Base-by-base conservation (phyloP, 1,140 invertebrate genomes). In the Stratiolaelaps scimitus region DNA sequence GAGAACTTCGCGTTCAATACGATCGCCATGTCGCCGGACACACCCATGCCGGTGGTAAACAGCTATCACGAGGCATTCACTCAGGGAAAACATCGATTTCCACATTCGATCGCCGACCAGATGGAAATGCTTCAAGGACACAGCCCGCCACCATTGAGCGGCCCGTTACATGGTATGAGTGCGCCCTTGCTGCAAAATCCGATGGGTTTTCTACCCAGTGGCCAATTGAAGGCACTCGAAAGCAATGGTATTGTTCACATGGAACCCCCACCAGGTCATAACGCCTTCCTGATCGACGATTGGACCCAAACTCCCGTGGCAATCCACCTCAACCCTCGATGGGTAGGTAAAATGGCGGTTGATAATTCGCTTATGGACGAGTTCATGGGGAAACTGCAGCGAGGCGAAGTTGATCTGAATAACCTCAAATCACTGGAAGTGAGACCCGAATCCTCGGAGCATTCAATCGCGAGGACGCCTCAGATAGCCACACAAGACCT, bases 321-420 rank as follows among this genome's bases (percentile, higher is more conserved):
- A 15, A 4, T 34, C 15, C 53, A 26, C 15, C 53, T 60, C 13
- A 60, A 60, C 53, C 53, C 53, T 17, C 2, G 13, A 4, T 60
- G 53, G 53, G 15, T 26, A 15, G 23, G 53, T 17, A 60, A 60
- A 26, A 60, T 60, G 23, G 53, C 15, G n/a, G 53, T 60, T 1
- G 53, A 60, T 34, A 60, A 60, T 34, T 60, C 53, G 53, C 53
- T 60, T 29, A 60, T 60, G 53, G 23, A 60, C 4, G 53, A 60
- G 2, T 60, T 60, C 53, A 60, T 60, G 53, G 23, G 23, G 26
- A 26, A 34, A 6, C 53, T 60, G 6, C 53, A 60, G 2, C 26
- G 53, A 60, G 53, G 53, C 13, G 23, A 60, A 60, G 53, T 60
- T 15, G 53, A 20, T 60, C 23, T 26, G 53, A 60, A 60, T 60